These are phyloP conservation scores for Varecia variegata DNA, from an alignment of 2,797 vertebrate genomes.

Conservation along the genomic window DNA sequence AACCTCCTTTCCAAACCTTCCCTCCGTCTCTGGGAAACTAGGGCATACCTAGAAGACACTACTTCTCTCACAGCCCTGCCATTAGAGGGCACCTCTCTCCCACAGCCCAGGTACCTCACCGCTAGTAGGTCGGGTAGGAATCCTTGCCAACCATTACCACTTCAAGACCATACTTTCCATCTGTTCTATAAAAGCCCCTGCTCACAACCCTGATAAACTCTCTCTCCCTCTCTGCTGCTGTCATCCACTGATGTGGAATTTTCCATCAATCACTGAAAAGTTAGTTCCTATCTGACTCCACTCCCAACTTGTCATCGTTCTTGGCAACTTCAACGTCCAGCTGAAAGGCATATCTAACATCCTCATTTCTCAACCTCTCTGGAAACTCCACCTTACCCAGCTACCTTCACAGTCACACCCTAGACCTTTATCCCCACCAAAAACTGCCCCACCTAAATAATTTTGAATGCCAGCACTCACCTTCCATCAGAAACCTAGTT, in stretches of 20 bases:
- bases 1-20: neutral
- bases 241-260: constrained; percentile 24
- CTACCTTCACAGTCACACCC: neutral
- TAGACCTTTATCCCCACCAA: neutral
- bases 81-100: neutral
- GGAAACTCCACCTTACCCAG: constrained; percentile 50
- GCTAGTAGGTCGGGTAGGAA: neutral
- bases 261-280: constrained; percentile 51
- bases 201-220: neutral
- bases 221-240: neutral
- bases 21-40: neutral
- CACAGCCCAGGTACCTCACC: accelerated
- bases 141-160: neutral
- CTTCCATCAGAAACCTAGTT: neutral
- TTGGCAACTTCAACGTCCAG: constrained; percentile 35
- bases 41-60: neutral
- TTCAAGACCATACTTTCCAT: neutral
- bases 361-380: constrained; percentile 46
- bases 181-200: neutral
- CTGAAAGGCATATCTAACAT: constrained; percentile 12
- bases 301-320: constrained; percentile 46
- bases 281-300: constrained; percentile 21
- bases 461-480: neutral
- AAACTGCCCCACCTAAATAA: neutral
- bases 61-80: neutral